Percentiles rank a stretch among this genome's conserved stretches.
Conservation (phyloP, 2,113 vertebrate species). For the Phodopus roborovskii region DNA sequence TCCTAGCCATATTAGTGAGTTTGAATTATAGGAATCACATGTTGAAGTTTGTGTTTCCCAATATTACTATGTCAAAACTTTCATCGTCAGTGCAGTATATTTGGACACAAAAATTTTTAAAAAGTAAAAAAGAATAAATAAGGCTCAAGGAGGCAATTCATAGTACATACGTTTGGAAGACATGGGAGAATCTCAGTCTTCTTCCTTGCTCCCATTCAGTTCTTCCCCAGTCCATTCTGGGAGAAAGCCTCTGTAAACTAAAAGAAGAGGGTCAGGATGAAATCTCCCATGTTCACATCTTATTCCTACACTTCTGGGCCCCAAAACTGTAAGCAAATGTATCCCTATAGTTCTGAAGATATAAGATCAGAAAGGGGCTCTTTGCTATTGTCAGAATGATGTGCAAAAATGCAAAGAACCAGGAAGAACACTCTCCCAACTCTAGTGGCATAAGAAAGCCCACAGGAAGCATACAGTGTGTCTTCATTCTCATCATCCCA, state of each 20-base stretch:
- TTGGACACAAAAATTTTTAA: not conserved
- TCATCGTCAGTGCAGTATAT: not conserved
- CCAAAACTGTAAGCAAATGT: not conserved
- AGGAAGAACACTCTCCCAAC: not conserved
- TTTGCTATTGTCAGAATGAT: not conserved
- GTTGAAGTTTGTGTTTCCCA: not conserved
- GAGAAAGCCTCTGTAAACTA: not conserved
- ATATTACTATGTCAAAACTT: not conserved
- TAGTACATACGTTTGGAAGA: not conserved
- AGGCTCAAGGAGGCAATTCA: fast-evolving
- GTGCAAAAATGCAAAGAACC: not conserved
- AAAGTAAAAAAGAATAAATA: not conserved
- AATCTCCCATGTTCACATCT: not conserved
- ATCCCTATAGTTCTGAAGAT: not conserved
- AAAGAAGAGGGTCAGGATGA: not conserved
- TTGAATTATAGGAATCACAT: not conserved
- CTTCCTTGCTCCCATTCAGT: not conserved
- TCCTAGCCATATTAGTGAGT: not conserved
- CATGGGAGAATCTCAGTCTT: not conserved
- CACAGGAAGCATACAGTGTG: not conserved
- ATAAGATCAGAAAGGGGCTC: not conserved
- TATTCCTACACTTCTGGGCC: not conserved
- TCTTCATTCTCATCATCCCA: not conserved
- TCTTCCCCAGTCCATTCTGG: not conserved
- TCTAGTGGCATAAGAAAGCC: not conserved